Evolutionary conservation across 2,888 invertebrate genomes (phyloP), one percentile per base, ranked within the genome.

Genomic region (Aradus depressus): DNA sequence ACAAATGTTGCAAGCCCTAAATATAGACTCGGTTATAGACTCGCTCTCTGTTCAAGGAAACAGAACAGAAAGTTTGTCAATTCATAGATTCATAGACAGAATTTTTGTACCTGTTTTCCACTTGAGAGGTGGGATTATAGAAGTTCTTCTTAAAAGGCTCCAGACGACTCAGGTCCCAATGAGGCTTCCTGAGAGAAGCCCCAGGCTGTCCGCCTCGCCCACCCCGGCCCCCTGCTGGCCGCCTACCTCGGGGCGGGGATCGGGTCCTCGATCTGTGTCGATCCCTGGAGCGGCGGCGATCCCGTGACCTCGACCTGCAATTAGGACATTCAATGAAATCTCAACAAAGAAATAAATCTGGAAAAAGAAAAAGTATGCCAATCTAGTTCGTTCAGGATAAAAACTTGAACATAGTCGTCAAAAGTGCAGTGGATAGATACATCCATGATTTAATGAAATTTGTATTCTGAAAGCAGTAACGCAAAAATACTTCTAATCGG

Each of bases 141-240:
- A 95, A 95, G 68, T 92, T 87, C 69, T 95, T 95, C 64, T 89
- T 79, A 70, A 95, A 90, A 1, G 89, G 87, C 31, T 82, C 82
- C 10, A 95, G 71, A 32, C 78, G 74, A 16, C 77, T 75, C 61
- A 80, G 73, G 59, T 93, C 91, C 93, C 93, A 95, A 58, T 84
- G 79, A 4, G 92, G 87, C 65, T 86, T 89, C 2, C 88, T 75
- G 14, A 93, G 70, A 52, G 77, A 78, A 26, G 81, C 81, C 4
- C 59, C 60, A 3, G 72, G 70, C 47, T 70, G 70, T 34, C 70
- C 68, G 5, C 71, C 70, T 8, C 62, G 54, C 3, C 60, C 58
- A 5, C 60, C 44, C 51, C 60, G 60, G 4, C 60, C 55, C 31
- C 60, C 58, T 31, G 60, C 53, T 3, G 71, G 70, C 50, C 70